Percentiles rank a stretch among this genome's conserved stretches.
Conservation (phyloP, 2,888 invertebrate genomes). For the Ecliptopera silaceata region DNA sequence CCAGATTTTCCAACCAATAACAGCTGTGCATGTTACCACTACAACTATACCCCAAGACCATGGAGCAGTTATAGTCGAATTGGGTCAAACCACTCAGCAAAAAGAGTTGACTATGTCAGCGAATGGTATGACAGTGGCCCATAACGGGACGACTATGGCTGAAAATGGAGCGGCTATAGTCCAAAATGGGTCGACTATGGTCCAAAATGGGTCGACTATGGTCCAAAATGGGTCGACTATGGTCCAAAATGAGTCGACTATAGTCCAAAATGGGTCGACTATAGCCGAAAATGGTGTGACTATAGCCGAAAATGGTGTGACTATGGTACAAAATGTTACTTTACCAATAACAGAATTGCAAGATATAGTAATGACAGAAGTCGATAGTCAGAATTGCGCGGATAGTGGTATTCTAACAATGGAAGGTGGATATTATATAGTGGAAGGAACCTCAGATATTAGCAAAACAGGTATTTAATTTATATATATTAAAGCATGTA, state of each 20-base stretch:
- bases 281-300: conserved; percentile 9
- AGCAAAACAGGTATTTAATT: conserved; percentile 48
- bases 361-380: conserved; percentile 66
- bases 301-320: conserved; percentile 10
- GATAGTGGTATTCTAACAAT: conserved; percentile 65
- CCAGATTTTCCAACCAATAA: conserved; percentile 66
- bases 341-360: conserved; percentile 15
- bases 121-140: conserved; percentile 10
- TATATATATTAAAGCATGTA: too few species aligned
- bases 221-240: not conserved
- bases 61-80: conserved; percentile 61
- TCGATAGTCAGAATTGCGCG: conserved; percentile 56
- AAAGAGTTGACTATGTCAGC: conserved; percentile 6
- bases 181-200: conserved; percentile 11
- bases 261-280: conserved; percentile 25
- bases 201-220: conserved; percentile 7
- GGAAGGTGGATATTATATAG: conserved; percentile 72
- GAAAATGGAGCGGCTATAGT: conserved; percentile 9
- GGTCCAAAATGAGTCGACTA: conserved; percentile 4
- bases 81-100: conserved; percentile 35
- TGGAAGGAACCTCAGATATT: conserved; percentile 50
- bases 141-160: conserved; percentile 22
- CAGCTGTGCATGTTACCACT: conserved; percentile 58
- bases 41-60: conserved; percentile 48
- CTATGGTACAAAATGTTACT: conserved; percentile 14